phyloP scores from a whole-genome alignment of 1,140 invertebrate species.

The Metopolophium dirhodum region DNA sequence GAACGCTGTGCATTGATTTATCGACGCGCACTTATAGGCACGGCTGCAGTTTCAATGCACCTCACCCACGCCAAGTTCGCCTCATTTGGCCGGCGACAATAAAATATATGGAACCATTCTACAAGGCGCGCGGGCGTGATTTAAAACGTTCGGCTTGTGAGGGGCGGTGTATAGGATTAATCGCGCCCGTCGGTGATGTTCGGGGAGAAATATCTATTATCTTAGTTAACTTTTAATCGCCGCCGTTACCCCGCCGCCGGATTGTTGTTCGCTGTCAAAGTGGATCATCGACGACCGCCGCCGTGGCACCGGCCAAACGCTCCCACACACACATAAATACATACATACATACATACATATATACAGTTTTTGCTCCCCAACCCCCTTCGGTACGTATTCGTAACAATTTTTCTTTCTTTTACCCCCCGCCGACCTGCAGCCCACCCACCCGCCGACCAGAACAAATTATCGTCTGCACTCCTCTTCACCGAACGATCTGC shows the following conservation, averaged over 20 bases:
- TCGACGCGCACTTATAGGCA: neutral
- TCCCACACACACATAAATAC: neutral
- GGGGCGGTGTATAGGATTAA: neutral
- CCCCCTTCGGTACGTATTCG: neutral
- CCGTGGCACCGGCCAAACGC: neutral
- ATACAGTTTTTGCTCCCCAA: neutral
- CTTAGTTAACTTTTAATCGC: constrained; percentile 42
- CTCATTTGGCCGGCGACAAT: neutral
- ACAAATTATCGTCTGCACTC: neutral
- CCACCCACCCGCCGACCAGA: neutral
- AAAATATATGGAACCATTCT: constrained; percentile 27
- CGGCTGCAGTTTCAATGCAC: too few relatives aligned
- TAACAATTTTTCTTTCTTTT: constrained; percentile 24
- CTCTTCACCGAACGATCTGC: neutral
- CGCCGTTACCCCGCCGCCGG: neutral
- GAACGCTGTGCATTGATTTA: constrained; percentile 20
- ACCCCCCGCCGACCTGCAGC: neutral
- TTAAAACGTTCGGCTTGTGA: neutral
- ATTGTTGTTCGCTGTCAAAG: constrained; percentile 25
- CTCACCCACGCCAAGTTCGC: neutral
- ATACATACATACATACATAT: too few relatives aligned
- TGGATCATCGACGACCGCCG: constrained; percentile 41
- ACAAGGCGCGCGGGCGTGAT: neutral
- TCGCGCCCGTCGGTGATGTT: neutral
- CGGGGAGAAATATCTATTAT: constrained; percentile 20